phyloP scores from a whole-genome alignment of 2,888 invertebrate species.

The Noctua comes region DNA sequence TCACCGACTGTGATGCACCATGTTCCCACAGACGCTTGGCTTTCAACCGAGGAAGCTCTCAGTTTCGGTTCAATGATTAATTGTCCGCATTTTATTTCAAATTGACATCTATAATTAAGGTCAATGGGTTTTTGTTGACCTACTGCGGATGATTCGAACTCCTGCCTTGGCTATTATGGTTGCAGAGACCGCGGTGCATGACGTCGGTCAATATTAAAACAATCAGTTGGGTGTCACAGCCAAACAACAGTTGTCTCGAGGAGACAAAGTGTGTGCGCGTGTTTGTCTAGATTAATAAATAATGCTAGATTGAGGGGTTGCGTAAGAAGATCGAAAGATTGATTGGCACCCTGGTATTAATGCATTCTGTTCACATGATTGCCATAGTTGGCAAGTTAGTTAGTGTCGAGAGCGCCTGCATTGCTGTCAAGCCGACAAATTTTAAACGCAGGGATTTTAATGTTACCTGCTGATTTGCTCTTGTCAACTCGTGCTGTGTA shows the following conservation, averaged over 20 bases:
- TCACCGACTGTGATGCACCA: slow-evolving; percentile 72
- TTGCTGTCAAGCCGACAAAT: slow-evolving; percentile 80
- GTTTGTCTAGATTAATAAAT: slow-evolving; percentile 79
- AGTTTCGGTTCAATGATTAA: slow-evolving; percentile 55
- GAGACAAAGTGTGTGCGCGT: slow-evolving; percentile 71
- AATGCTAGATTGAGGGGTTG: slow-evolving; percentile 79
- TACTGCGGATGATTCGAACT: slow-evolving; percentile 50
- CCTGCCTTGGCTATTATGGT: slow-evolving; percentile 64
- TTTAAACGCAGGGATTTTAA: slow-evolving; percentile 54
- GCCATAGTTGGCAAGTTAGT: slow-evolving; percentile 78
- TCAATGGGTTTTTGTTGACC: slow-evolving; percentile 53
- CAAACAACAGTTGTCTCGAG: slow-evolving; percentile 70
- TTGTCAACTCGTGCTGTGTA: slow-evolving; percentile 7
- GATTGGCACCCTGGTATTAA: slow-evolving; percentile 81
- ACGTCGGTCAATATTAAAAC: slow-evolving; percentile 65
- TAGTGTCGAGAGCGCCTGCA: slow-evolving; percentile 71
- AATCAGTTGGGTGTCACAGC: slow-evolving; percentile 68
- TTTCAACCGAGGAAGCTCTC: slow-evolving; percentile 67
- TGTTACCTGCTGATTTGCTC: slow-evolving; percentile 20
- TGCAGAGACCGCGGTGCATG: slow-evolving; percentile 46
- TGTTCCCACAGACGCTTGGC: slow-evolving; percentile 71
- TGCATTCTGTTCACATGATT: slow-evolving; percentile 78
- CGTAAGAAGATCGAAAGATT: slow-evolving; percentile 80
- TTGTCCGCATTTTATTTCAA: slow-evolving; percentile 45
- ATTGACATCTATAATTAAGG: slow-evolving; percentile 63